A percentile compares a stretch with the other conserved stretches of the same genome.
These are phyloP conservation scores for Scrobipalpa atriplicella DNA, from an alignment of 2,888 invertebrate species.

Conservation along the genomic window DNA sequence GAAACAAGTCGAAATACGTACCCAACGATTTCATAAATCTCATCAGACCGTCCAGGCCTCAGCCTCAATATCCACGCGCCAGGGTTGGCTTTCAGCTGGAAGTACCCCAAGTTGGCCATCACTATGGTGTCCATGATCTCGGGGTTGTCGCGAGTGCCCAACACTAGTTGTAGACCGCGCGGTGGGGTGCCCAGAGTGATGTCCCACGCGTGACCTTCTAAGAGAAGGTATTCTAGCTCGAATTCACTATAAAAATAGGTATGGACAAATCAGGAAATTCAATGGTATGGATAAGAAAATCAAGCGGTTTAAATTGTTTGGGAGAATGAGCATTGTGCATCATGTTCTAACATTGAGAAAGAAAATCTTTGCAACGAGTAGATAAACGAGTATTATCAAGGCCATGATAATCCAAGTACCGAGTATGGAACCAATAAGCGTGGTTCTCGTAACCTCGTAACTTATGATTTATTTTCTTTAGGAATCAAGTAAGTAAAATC, in stretches of 20 bases:
- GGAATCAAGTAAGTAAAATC: too few relatives aligned
- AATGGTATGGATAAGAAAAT: not conserved
- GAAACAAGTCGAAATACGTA: conserved; percentile 49
- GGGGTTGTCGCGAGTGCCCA: conserved; percentile 92
- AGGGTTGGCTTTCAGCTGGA: conserved; percentile 97
- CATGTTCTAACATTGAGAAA: too few relatives aligned
- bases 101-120: conserved; percentile 99
- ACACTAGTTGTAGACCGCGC: conserved; percentile 96
- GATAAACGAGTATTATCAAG: too few relatives aligned
- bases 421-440: too few relatives aligned
- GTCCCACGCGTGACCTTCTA: conserved; percentile 99
- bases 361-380: too few relatives aligned
- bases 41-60: conserved; percentile 95
- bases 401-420: too few relatives aligned
- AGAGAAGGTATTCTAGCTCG: conserved; percentile 95
- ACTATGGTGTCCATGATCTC: conserved; percentile 97
- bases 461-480: too few relatives aligned
- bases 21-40: conserved; percentile 96
- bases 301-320: not conserved
- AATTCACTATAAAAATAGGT: conserved; percentile 90
- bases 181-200: conserved; percentile 95
- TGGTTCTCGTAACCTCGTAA: too few relatives aligned
- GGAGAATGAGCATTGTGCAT: too few relatives aligned
- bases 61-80: conserved; percentile 96
- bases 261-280: not conserved